Base-by-base conservation (phyloP, 2,797 vertebrate genomes). In the Etheostoma perlongum region DNA sequence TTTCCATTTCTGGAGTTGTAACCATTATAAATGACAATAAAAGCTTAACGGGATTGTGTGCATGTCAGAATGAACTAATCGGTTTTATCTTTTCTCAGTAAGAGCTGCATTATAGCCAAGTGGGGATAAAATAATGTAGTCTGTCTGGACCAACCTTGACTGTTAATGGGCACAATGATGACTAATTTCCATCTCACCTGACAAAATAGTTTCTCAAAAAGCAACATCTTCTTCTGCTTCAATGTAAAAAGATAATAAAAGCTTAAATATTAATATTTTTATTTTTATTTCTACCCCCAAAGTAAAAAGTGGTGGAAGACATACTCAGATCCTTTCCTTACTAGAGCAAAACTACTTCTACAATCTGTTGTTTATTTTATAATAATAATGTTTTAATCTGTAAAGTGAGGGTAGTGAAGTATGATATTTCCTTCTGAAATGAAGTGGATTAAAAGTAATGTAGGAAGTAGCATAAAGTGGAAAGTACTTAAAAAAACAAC, bases 1-100 rank as follows among this genome's bases (percentile, higher is more conserved):
- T 51, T 40, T 30, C 59, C 19, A 27, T 40, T 53, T 62, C 36
- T 23, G 18, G 13, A 76, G 72, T 13, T 57, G 49, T 30, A 44
- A 27, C 40, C 12, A 0, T 25, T 5, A 25, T 59, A 5, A 51
- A 66, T 61, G 36, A 48, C 33, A 27, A 11, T 23, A 58, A 46
- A 48, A 42, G 49, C 48, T 23, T 40, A 47, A 21, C 15, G 16
- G 18, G 27, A 59, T 42, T 16, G 23, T 64, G 14, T 75, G 19
- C n/a, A 23, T 46, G 27, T 73, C 40, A 36, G 13, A 25, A 44
- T 40, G 33, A 66, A 51, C 0, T 5, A 9, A 16, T 33, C 5
- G 30, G 33, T 53, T 40, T 19, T 44, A 12, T 7, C 27, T 46
- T 72, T 7, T 49, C 21, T 46, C 30, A 23, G 5, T 19, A 27